phyloP scores from a whole-genome alignment of 1,140 invertebrate species.

The Meloidogyne exigua region DNA sequence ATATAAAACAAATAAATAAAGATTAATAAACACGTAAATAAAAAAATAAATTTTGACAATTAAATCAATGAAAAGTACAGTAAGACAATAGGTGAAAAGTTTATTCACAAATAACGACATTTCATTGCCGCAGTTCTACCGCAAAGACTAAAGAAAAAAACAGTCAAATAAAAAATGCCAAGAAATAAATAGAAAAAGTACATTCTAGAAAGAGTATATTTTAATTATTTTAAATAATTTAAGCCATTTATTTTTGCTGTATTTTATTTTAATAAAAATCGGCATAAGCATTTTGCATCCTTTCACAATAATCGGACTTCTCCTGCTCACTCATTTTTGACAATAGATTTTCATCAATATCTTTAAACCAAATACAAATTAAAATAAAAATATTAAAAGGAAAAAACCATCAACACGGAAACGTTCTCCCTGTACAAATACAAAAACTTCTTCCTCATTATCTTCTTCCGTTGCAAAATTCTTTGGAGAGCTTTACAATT shows the following conservation, averaged over 20 bases:
- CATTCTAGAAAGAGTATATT: too few species aligned
- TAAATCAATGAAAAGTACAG: neutral
- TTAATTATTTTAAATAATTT: too few species aligned
- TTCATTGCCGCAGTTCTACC: too few species aligned
- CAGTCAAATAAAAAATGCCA: too few species aligned
- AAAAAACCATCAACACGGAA: slow-evolving; percentile 10
- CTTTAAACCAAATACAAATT: neutral
- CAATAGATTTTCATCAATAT: slow-evolving; percentile 11
- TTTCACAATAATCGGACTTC: slow-evolving; percentile 19
- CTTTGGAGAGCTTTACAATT: slow-evolving; percentile 11
- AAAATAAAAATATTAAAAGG: neutral
- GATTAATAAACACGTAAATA: neutral
- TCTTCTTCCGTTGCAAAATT: slow-evolving; percentile 5
- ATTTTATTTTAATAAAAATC: slow-evolving; percentile 14
- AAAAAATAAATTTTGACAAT: neutral
- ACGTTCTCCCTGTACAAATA: slow-evolving; percentile 27
- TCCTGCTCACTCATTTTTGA: slow-evolving; percentile 23
- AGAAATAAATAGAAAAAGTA: too few species aligned
- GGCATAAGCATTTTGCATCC: slow-evolving; percentile 11
- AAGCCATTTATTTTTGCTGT: too few species aligned
- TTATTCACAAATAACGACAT: neutral
- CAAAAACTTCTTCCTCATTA: slow-evolving; percentile 11
- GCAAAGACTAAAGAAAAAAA: too few species aligned
- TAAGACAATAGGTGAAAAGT: neutral
- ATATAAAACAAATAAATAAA: neutral